Evolutionary conservation across 2,113 vertebrate genomes (phyloP).

Genomic region (Caranx ignobilis): DNA sequence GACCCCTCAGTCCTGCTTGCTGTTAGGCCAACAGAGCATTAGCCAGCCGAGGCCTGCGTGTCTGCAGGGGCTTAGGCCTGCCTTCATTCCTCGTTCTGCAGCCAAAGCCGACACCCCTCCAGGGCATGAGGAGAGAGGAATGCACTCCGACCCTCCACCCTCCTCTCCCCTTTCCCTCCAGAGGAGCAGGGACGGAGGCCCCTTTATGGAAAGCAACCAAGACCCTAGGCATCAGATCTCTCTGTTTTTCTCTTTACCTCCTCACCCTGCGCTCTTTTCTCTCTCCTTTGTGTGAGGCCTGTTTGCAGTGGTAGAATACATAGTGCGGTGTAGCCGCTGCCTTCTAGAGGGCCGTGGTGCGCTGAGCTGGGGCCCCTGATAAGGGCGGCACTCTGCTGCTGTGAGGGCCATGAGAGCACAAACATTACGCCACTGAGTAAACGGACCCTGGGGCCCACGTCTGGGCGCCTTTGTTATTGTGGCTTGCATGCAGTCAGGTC

Average conservation of each 20-base stretch:
- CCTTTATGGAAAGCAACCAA: constrained; percentile 74
- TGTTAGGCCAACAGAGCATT: constrained; percentile 44
- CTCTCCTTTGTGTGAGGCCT: constrained; percentile 65
- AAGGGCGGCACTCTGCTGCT: constrained; percentile 75
- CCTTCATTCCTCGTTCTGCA: constrained; percentile 63
- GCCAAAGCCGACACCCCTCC: constrained; percentile 76
- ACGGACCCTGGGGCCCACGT: constrained; percentile 75
- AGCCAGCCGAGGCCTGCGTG: constrained; percentile 70
- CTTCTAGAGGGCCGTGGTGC: constrained; percentile 40
- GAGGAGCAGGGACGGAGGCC: constrained; percentile 67
- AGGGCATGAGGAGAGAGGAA: constrained; percentile 74
- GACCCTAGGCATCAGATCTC: constrained; percentile 63
- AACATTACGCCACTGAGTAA: constrained; percentile 87
- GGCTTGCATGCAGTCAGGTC: constrained; percentile 70
- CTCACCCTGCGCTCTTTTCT: constrained; percentile 53
- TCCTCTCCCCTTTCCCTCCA: constrained; percentile 63
- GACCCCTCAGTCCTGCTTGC: constrained; percentile 35
- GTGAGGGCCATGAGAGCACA: constrained; percentile 78
- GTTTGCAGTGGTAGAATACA: constrained; percentile 75
- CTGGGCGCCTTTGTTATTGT: constrained; percentile 81
- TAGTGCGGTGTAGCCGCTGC: constrained; percentile 48
- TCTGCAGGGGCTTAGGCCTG: constrained; percentile 73
- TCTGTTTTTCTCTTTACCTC: constrained; percentile 68
- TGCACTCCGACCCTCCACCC: constrained; percentile 68
- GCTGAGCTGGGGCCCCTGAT: constrained; percentile 68